These are phyloP conservation scores for Brenthis daphne DNA, from an alignment of 2,888 invertebrate genomes.

Conservation along the genomic window DNA sequence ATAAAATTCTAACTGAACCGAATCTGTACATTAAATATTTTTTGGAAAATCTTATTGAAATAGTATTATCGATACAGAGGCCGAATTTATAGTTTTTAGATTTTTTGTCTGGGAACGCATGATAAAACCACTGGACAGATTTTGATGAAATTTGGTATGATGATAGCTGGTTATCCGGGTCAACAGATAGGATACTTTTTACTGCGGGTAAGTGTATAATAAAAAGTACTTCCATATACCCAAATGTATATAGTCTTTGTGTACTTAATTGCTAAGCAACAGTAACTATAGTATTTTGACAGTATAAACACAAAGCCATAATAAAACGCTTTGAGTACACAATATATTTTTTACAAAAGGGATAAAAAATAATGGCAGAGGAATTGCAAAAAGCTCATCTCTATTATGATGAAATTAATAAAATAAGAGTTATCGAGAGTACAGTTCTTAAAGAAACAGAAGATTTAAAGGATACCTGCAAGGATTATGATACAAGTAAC, in stretches of 20 bases:
- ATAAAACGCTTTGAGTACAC: background rate
- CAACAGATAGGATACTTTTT: no score
- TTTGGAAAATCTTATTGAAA: no score
- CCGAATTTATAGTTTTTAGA: no score
- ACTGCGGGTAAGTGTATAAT: no score
- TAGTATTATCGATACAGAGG: no score
- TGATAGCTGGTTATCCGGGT: no score
- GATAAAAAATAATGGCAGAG: conserved; percentile 83
- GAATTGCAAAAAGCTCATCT: conserved; percentile 89
- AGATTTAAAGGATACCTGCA: conserved; percentile 92
- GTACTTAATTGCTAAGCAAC: conserved; percentile 13
- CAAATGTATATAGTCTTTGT: background rate
- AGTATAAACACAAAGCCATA: background rate
- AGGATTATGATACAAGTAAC: conserved; percentile 92
- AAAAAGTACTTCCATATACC: no score
- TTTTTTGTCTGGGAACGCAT: no score
- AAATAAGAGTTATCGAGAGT: conserved; percentile 83
- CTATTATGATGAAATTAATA: conserved; percentile 94
- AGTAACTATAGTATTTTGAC: background rate
- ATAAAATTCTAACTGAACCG: no score
- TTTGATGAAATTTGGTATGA: no score
- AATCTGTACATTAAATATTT: no score
- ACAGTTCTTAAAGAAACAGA: conserved; percentile 89
- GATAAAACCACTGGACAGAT: no score
- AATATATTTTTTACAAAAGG: background rate